phyloP scores from a whole-genome alignment of 2,113 vertebrate species.

The Falcunculus frontatus region DNA sequence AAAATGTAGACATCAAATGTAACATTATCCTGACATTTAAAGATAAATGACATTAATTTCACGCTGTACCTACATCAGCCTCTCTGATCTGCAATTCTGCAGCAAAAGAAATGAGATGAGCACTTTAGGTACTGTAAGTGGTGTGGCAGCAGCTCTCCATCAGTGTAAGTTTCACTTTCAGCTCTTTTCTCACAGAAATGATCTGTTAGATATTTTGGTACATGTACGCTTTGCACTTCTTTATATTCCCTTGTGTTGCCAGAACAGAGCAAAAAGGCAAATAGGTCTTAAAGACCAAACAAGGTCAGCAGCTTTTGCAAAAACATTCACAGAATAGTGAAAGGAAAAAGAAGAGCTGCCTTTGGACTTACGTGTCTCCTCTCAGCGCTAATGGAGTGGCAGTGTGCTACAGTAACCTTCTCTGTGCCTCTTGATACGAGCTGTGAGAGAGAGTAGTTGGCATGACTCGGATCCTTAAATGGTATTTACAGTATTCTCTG shows the following conservation, averaged over 20 bases:
- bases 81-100: neutral
- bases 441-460: neutral
- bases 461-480: neutral
- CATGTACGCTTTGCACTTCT: neutral
- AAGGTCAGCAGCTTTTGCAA: neutral
- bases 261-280: neutral
- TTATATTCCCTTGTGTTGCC: neutral
- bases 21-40: constrained; percentile 16
- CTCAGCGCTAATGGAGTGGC: neutral
- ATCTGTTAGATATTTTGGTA: neutral
- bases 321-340: neutral
- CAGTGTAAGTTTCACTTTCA: neutral
- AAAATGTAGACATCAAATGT: neutral
- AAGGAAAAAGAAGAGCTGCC: neutral
- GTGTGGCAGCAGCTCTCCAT: neutral
- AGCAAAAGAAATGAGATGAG: neutral
- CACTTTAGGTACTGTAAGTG: neutral
- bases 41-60: constrained; percentile 43
- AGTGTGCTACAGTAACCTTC: neutral
- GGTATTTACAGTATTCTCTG: neutral
- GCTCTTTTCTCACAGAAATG: neutral
- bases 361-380: neutral
- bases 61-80: neutral
- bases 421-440: neutral
- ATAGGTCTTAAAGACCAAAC: neutral